Evolutionary conservation across 64 coral and sea anemone genomes (phyloP), one percentile per base, ranked within the genome.

Genomic region (Stichodactyla helianthus): DNA sequence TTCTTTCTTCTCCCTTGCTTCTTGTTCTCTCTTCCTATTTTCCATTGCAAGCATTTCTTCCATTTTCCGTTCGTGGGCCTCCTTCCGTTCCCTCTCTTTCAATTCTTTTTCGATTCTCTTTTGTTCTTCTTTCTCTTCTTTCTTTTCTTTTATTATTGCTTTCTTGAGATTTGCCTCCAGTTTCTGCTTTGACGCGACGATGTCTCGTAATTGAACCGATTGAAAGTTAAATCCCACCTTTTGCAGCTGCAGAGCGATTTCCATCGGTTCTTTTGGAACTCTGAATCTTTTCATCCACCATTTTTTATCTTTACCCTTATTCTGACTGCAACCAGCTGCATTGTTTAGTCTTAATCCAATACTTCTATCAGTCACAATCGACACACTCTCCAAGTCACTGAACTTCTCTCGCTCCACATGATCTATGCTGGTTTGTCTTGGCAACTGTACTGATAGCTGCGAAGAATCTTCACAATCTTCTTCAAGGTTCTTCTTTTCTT

Each of bases 71-170:
- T 70, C 63, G 18, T 76, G 74, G 10, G 79, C 54, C 15, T 35
- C 52, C 23, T 60, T 35, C 20, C 19, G 56, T 58, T 84, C 57
- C 52, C 52, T 60, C 3, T 55, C 82, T 59, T 20, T 60, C 44
- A 53, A 12, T 84, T 89, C 88, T 77, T 84, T 84, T 84, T 89
- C 61, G 20, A 55, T 19, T 76, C 88, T 22, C 4, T 56, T 89
- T 76, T 53, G 61, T 52, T 89, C 88, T 12, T 89, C 88, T 18
- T 50, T 89, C 53, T 71, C 62, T 20, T 89, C 80, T 56, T 52
- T 74, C 10, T 51, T 53, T 63, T 89, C 88, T 76, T 53, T 53
- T 17, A 60, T 55, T 56, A 84, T 84, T 62, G 80, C 88, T 20
- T 83, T 89, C 8, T 89, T 77, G 10, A 89, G 20, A 74, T 84